Percentiles rank a stretch among this genome's conserved stretches.
Conservation (phyloP, 2,113 vertebrate genomes). For the Balaeniceps rex region DNA sequence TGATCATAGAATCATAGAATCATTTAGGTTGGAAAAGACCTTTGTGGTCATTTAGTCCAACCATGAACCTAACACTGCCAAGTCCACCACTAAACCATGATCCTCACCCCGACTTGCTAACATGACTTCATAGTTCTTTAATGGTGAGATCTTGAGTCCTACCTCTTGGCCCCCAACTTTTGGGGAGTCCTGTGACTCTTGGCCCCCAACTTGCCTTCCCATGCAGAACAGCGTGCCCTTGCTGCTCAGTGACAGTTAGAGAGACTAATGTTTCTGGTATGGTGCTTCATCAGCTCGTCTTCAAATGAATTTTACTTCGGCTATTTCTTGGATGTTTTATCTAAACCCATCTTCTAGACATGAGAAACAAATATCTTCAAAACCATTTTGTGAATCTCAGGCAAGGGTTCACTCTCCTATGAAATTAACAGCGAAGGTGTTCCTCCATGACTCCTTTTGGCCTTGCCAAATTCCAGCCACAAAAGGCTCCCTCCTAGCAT, state of each 20-base stretch:
- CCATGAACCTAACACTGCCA: not conserved
- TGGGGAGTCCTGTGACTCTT: not conserved
- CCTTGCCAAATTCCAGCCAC: not conserved
- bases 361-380: not conserved
- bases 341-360: not conserved
- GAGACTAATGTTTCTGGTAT: not conserved
- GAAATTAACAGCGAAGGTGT: not conserved
- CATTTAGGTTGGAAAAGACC: not conserved
- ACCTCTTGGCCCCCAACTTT: not conserved
- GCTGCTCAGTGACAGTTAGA: not conserved
- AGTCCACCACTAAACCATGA: not conserved
- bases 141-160: not conserved
- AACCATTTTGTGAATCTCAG: not conserved
- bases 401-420: not conserved
- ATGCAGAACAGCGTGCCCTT: not conserved
- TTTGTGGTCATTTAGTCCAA: not conserved
- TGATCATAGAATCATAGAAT: not conserved
- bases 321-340: not conserved
- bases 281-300: not conserved
- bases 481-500: not conserved
- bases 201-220: not conserved
- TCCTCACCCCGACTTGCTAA: not conserved
- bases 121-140: not conserved
- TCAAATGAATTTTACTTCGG: not conserved
- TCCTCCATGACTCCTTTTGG: not conserved